Conservation (phyloP, 2,888 invertebrate species). For the Luperina testacea region DNA sequence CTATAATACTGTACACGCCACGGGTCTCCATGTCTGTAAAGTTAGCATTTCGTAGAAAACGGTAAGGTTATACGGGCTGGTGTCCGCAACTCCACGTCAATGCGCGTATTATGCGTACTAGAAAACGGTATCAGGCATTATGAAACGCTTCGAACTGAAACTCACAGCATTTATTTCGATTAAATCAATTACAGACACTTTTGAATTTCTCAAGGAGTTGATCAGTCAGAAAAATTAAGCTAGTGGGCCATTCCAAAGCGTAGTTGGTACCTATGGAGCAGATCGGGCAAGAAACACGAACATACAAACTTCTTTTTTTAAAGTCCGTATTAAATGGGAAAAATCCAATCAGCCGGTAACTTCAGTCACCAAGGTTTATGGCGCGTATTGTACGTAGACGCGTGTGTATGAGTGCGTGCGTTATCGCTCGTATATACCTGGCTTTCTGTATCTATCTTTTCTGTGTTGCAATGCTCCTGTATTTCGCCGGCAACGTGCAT, state of each 20-base stretch:
- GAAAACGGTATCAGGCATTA: no score
- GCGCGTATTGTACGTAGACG: neutral
- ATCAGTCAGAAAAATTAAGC: neutral
- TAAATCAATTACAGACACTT: no score
- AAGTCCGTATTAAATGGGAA: neutral
- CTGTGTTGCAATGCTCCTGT: constrained; percentile 40
- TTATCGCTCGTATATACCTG: neutral
- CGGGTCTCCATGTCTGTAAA: no score
- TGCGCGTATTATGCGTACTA: no score
- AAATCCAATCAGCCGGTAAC: neutral
- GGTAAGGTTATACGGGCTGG: no score
- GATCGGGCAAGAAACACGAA: neutral
- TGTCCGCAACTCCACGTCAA: no score
- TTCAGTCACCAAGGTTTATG: neutral
- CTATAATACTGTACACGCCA: neutral
- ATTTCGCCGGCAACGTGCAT: constrained; percentile 48
- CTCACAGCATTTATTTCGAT: neutral
- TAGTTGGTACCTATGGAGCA: neutral
- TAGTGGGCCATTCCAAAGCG: neutral
- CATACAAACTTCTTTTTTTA: neutral
- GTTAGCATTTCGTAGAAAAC: no score
- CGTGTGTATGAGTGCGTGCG: neutral
- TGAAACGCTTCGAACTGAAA: no score
- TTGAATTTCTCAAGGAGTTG: no score
- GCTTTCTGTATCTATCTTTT: constrained; percentile 13